Percentiles rank a stretch among this genome's conserved stretches.
phyloP scores from a whole-genome alignment of 2,113 vertebrate species.

The Stercorarius parasiticus region DNA sequence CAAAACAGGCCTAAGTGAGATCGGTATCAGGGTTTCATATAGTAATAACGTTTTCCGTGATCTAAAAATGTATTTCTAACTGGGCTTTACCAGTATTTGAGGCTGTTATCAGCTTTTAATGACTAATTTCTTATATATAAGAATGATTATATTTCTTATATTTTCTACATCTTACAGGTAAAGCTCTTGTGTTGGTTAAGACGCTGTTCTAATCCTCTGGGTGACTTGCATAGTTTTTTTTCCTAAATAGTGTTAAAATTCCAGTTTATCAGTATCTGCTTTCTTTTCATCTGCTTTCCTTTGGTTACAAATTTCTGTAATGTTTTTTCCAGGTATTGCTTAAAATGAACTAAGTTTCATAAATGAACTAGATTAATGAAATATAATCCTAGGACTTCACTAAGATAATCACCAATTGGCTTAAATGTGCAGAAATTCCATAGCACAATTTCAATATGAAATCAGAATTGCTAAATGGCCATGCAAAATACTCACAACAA shows the following conservation, averaged over 20 bases:
- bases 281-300: neutral
- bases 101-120: slow-evolving; percentile 6
- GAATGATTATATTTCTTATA: neutral
- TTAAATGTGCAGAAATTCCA: neutral
- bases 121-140: neutral
- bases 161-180: neutral
- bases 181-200: neutral
- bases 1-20: neutral
- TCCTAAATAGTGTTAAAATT: neutral
- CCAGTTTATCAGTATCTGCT: neutral
- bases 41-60: neutral
- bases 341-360: neutral
- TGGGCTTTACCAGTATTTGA: slow-evolving; percentile 44
- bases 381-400: neutral
- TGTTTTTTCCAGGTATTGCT: neutral
- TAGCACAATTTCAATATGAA: neutral
- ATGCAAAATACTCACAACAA: neutral
- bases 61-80: slow-evolving; percentile 42
- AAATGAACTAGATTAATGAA: neutral
- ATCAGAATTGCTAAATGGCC: neutral
- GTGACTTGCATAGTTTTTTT: neutral
- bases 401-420: neutral
- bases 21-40: neutral
- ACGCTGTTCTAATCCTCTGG: neutral
- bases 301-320: neutral